Base-by-base conservation (phyloP, 2,888 invertebrate species). In the Drosophila nigricruria region DNA sequence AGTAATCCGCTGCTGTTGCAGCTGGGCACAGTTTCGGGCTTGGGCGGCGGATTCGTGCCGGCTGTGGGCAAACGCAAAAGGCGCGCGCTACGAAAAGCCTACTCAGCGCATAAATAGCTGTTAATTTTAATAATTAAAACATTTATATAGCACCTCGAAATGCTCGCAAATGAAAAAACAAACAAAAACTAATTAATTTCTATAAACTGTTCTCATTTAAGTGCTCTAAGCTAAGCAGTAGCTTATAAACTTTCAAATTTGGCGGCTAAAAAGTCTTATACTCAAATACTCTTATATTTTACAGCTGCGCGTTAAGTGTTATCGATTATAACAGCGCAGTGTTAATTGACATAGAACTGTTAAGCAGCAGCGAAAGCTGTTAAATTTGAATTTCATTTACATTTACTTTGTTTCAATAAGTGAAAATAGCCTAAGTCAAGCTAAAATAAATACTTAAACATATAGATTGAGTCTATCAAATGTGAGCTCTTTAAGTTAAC, bases 1-100 rank as follows among this genome's bases (percentile, higher is more conserved):
- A 94, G 94, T 79, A 96, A 97, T 92, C 97, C 97, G 5, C 94
- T 97, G 58, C 94, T 97, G 16, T 92, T 97, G 40, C 97, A 97
- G 91, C 94, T 97, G 47, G 96, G 97, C 30, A 95, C 96, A 0
- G 94, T 96, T 10, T 94, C 95, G 18, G 96, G 96, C 18, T 93
- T 94, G 74, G 81, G 82, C 20, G 93, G 79, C 32, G 96, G 96
- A 16, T 93, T 94, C 76, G 78, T 73, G 0, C 84, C 82, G 14
- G 70, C 82, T 20, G 75, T 91, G 20, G 88, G 91, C 8, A 92
- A 91, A 42, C 92, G 92, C 47, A 90, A 81, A 56, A 75, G 82
- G 32, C 89, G 92, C 6, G 78, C 84, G 8, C 42, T 78, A 5
- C 62, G 77, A 32, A 63, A 45, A 4, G 50, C 63, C 18, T 78